Conservation (phyloP, 2,888 invertebrate genomes). For the Cantharis flavilabris region DNA sequence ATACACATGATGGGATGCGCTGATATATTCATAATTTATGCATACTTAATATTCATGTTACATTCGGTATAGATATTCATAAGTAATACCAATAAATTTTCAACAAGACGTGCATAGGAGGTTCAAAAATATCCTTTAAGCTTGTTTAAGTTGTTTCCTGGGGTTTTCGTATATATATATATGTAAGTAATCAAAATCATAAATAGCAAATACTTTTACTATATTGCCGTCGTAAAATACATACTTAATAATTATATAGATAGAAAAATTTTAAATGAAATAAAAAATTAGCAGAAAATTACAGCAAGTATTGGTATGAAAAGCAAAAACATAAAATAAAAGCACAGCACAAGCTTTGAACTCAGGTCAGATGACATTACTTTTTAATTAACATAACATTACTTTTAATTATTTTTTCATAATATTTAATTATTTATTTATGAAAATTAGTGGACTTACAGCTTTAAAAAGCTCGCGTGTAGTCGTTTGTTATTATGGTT, state of each 20-base stretch:
- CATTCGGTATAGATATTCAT: slow-evolving; percentile 42
- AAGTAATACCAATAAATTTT: slow-evolving; percentile 43
- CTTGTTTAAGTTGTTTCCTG: background rate
- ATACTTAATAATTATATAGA: background rate
- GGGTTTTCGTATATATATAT: background rate
- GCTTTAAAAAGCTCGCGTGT: too few relatives aligned
- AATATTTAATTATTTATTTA: too few relatives aligned
- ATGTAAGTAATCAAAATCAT: background rate
- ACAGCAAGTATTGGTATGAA: too few relatives aligned
- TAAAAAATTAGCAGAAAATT: too few relatives aligned
- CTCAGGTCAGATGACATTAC: too few relatives aligned
- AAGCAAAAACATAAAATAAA: too few relatives aligned
- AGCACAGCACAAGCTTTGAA: too few relatives aligned
- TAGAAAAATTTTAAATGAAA: too few relatives aligned
- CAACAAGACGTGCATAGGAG: background rate
- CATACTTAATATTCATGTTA: slow-evolving; percentile 41
- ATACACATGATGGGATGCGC: slow-evolving; percentile 29
- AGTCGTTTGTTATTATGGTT: too few relatives aligned
- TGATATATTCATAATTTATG: slow-evolving; percentile 40
- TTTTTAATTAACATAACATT: too few relatives aligned
- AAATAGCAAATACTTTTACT: background rate
- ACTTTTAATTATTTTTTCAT: too few relatives aligned
- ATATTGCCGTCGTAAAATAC: background rate
- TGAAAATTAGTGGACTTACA: too few relatives aligned
- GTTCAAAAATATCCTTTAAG: background rate